A percentile compares a stretch with the other conserved stretches of the same genome.
Conservation (phyloP, 2,113 vertebrate species). For the Osmerus mordax region DNA sequence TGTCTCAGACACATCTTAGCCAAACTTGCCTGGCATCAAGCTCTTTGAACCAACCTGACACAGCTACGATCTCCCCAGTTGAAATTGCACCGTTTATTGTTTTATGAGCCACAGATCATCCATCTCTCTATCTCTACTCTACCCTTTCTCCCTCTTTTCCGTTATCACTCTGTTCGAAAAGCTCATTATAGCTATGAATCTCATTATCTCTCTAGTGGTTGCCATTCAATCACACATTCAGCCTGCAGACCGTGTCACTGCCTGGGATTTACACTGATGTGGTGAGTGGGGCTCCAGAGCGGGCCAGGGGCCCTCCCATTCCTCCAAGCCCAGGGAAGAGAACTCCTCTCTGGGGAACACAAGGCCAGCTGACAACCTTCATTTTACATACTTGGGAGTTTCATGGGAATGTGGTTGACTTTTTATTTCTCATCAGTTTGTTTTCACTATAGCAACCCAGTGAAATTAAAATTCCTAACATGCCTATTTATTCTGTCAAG, state of each 20-base stretch:
- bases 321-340: too few relatives aligned
- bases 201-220: background rate
- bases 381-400: too few relatives aligned
- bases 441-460: too few relatives aligned
- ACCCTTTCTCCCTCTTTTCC: background rate
- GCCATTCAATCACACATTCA: background rate
- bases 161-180: background rate
- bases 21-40: background rate
- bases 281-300: background rate
- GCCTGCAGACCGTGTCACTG: background rate
- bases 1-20: background rate
- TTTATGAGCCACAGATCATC: conserved; percentile 1
- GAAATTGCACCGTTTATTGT: background rate
- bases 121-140: background rate
- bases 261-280: background rate
- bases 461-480: too few relatives aligned
- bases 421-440: too few relatives aligned
- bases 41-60: background rate
- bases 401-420: too few relatives aligned
- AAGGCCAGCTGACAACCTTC: too few relatives aligned
- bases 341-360: too few relatives aligned
- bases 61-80: background rate
- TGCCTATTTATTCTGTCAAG: too few relatives aligned
- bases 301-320: too few relatives aligned
- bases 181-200: background rate